phyloP scores from a whole-genome alignment of 1,140 invertebrate species.

The Saccostrea glomerata region DNA sequence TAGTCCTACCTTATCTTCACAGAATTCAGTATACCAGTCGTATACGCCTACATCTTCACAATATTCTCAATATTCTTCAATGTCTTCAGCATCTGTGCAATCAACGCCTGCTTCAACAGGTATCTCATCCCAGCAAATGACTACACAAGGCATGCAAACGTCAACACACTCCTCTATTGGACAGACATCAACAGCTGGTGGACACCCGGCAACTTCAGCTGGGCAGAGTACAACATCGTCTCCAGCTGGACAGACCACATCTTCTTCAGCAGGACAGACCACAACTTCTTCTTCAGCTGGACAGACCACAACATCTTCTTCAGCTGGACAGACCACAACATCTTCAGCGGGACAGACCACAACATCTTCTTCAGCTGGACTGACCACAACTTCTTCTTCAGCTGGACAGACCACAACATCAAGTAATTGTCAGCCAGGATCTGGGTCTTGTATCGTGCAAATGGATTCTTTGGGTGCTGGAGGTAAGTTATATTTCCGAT shows the following conservation, averaged over 20 bases:
- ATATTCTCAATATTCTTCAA: neutral
- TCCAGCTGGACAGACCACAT: neutral
- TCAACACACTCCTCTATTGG: neutral
- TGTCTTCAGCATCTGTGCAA: neutral
- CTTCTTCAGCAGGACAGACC: neutral
- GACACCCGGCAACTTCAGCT: neutral
- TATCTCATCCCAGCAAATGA: neutral
- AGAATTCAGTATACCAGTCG: neutral
- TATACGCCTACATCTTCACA: neutral
- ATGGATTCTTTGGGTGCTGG: constrained; percentile 25
- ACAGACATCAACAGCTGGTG: neutral
- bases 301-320: neutral
- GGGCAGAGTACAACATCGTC: neutral
- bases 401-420: constrained; percentile 3
- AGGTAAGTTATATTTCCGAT: constrained; percentile 12
- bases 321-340: neutral
- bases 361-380: neutral
- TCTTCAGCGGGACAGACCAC: neutral
- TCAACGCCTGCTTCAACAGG: neutral
- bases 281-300: neutral
- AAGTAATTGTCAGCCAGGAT: constrained; percentile 27
- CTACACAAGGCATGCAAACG: neutral
- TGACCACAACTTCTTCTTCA: neutral
- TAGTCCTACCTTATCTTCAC: neutral
- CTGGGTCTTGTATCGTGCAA: constrained; percentile 25